Percentiles rank a stretch among this genome's conserved stretches.
Conservation (phyloP, 2,113 vertebrate genomes). For the Saguinus imperator region DNA sequence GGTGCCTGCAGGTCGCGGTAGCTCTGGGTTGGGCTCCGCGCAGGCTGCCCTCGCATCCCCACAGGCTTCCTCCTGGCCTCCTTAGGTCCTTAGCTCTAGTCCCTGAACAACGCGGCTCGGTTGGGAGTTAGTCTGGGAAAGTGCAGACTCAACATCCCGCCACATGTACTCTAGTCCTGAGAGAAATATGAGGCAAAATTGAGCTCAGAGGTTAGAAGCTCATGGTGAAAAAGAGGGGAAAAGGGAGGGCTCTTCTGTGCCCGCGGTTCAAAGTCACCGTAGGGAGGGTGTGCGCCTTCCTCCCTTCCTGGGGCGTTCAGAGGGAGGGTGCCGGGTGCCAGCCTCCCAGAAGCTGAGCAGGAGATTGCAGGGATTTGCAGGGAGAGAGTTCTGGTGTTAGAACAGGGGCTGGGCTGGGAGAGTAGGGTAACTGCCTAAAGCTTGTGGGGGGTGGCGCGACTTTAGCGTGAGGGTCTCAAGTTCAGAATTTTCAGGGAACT, state of each 20-base stretch:
- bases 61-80: background rate
- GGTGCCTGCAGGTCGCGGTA: rapidly evolving
- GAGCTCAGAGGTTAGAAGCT: background rate
- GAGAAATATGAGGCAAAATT: background rate
- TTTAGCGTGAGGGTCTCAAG: background rate
- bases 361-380: background rate
- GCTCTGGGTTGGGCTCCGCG: background rate
- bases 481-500: background rate
- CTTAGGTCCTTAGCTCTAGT: background rate
- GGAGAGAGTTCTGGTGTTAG: background rate
- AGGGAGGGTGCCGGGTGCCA: constrained; percentile 26
- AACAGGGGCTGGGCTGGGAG: background rate
- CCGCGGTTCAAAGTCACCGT: background rate
- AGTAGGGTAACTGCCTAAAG: background rate
- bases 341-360: background rate
- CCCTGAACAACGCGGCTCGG: background rate
- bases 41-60: background rate
- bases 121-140: no score
- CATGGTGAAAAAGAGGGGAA: background rate
- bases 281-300: background rate
- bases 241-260: background rate
- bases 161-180: background rate
- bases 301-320: background rate
- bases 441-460: background rate
- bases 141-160: background rate